Evolutionary conservation across 2,888 invertebrate species (phyloP).

Genomic region (Spicauda simplicius): DNA sequence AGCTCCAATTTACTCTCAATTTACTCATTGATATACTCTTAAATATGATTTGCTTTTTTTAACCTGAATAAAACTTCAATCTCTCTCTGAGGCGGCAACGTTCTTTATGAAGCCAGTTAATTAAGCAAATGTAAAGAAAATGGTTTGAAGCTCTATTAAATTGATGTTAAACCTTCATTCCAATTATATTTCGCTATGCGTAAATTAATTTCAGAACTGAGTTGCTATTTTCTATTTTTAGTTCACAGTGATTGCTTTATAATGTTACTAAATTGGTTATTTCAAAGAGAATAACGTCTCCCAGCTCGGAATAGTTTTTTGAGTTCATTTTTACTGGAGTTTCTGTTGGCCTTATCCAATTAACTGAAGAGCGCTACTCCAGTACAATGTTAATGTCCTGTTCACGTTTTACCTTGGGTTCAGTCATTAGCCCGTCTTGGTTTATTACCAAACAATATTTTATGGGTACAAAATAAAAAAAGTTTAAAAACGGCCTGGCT

Average conservation of each 20-base stretch:
- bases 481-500: slow-evolving; percentile 56
- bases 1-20: no score
- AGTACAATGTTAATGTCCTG: slow-evolving; percentile 46
- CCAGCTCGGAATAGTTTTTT: slow-evolving; percentile 3
- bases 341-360: slow-evolving; percentile 34
- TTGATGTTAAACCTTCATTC: neutral
- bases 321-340: slow-evolving; percentile 17
- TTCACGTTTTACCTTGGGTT: slow-evolving; percentile 45
- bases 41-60: no score
- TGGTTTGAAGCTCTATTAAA: no score
- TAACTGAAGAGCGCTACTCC: slow-evolving; percentile 39
- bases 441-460: slow-evolving; percentile 47
- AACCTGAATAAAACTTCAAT: no score
- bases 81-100: no score
- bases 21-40: no score
- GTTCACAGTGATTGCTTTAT: slow-evolving; percentile 7
- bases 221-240: slow-evolving; percentile 2
- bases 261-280: slow-evolving; percentile 17
- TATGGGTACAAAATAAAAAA: slow-evolving; percentile 52
- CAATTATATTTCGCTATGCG: neutral
- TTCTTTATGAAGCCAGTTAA: no score
- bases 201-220: neutral
- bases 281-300: slow-evolving; percentile 1
- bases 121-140: no score
- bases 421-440: slow-evolving; percentile 43